These are phyloP conservation scores for Caenorhabditis imperialis DNA, from an alignment of 2,888 invertebrate genomes.

Conservation along the genomic window DNA sequence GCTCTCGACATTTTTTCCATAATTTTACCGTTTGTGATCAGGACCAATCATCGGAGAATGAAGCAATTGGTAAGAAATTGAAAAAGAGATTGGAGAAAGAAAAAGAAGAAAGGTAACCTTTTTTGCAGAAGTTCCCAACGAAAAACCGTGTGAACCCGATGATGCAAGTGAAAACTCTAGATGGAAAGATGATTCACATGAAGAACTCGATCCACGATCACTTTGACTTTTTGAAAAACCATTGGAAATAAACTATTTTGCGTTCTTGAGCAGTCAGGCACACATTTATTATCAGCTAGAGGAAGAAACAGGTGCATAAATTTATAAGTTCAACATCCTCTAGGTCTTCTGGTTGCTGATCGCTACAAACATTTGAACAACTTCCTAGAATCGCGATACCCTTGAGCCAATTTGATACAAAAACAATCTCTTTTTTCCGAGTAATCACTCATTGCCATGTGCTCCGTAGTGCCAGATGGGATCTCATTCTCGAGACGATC, in stretches of 20 bases:
- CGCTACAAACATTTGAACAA: no score
- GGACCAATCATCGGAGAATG: slow-evolving; percentile 14
- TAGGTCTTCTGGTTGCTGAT: no score
- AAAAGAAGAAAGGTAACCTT: slow-evolving; percentile 1
- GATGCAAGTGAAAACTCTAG: slow-evolving; percentile 23
- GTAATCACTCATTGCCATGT: no score
- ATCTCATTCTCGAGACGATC: no score
- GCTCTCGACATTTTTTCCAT: slow-evolving; percentile 16
- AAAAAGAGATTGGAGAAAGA: neutral
- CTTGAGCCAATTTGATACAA: no score
- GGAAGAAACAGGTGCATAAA: no score
- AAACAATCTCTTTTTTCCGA: no score
- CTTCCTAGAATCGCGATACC: no score
- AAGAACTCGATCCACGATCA: slow-evolving; percentile 18
- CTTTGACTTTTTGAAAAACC: slow-evolving; percentile 28
- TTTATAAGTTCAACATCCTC: no score
- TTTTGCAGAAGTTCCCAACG: slow-evolving; percentile 18
- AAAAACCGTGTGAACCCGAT: slow-evolving; percentile 19
- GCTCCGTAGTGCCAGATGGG: no score
- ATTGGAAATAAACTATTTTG: slow-evolving; percentile 47
- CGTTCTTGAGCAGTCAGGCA: no score
- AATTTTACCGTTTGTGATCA: slow-evolving; percentile 15
- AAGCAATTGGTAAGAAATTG: slow-evolving; percentile 10
- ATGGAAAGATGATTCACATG: slow-evolving; percentile 24
- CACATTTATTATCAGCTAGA: no score